Percentiles rank a stretch among this genome's conserved stretches.
Evolutionary conservation across 2,113 vertebrate species (phyloP).

Genomic region (Hippolais icterina): DNA sequence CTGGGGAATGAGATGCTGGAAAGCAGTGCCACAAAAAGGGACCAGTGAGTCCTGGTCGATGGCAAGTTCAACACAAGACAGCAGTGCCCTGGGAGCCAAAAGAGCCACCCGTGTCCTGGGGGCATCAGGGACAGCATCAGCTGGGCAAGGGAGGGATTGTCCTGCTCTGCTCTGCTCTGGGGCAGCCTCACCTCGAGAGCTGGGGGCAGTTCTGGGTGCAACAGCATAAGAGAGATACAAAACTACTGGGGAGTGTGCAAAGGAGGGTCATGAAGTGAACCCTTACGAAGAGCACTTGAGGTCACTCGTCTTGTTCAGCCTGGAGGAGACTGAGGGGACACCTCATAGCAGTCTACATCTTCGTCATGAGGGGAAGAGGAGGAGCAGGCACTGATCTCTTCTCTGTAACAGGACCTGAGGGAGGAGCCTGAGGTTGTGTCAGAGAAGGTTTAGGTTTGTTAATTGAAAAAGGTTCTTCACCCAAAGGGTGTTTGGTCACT

Average conservation of each 20-base stretch:
- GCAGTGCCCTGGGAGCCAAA: neutral
- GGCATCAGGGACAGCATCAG: neutral
- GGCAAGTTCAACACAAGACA: neutral
- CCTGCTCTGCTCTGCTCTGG: neutral
- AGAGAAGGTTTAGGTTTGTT: neutral
- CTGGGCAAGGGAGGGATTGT: neutral
- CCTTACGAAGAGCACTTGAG: neutral
- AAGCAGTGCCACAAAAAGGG: neutral
- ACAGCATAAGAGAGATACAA: rapidly evolving
- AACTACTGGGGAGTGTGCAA: neutral
- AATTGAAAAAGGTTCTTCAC: neutral
- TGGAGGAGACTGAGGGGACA: neutral
- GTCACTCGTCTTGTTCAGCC: neutral
- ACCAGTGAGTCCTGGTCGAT: rapidly evolving
- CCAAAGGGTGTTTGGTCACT: neutral
- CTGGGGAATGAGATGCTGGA: neutral
- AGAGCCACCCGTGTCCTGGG: neutral
- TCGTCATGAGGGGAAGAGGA: neutral
- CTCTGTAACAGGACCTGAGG: neutral
- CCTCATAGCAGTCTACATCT: neutral
- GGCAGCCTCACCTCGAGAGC: neutral
- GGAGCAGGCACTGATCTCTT: too few species aligned
- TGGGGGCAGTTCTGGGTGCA: neutral
- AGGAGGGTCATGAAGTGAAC: neutral
- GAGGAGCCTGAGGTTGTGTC: neutral